Conservation (phyloP, 2,888 invertebrate species). For the Drosophila testacea region DNA sequence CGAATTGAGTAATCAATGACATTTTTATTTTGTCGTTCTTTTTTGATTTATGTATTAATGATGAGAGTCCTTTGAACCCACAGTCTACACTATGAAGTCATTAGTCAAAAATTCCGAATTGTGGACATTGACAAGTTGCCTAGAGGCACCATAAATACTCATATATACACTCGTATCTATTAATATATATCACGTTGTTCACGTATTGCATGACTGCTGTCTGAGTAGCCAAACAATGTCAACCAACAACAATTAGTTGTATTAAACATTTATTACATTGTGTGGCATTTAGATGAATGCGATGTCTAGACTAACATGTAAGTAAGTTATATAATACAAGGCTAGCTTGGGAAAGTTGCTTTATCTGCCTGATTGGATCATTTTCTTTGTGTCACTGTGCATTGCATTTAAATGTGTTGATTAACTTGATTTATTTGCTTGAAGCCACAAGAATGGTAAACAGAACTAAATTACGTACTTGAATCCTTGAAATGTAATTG, state of each 20-base stretch:
- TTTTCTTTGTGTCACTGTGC: slow-evolving; percentile 21
- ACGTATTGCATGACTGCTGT: too few species aligned
- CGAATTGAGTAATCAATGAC: slow-evolving; percentile 16
- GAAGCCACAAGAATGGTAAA: neutral
- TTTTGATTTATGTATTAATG: slow-evolving; percentile 14
- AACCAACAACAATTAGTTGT: slow-evolving; percentile 45
- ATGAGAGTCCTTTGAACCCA: neutral
- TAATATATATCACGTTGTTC: too few species aligned
- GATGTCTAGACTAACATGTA: slow-evolving; percentile 39
- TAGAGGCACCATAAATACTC: neutral
- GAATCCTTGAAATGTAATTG: neutral
- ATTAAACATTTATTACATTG: slow-evolving; percentile 52
- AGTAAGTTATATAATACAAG: neutral
- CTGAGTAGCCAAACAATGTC: neutral
- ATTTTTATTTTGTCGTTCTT: slow-evolving; percentile 3
- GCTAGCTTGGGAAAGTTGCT: neutral
- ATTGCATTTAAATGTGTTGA: slow-evolving; percentile 54
- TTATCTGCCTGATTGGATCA: slow-evolving; percentile 36
- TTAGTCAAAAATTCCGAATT: slow-evolving; percentile 23
- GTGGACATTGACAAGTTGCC: slow-evolving; percentile 29
- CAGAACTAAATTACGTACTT: neutral
- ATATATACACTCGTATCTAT: neutral
- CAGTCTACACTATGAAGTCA: slow-evolving; percentile 2
- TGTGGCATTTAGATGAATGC: slow-evolving; percentile 28
- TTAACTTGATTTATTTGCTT: slow-evolving; percentile 53